phyloP scores from a whole-genome alignment of 1,140 invertebrate genomes.

The Popillia japonica region DNA sequence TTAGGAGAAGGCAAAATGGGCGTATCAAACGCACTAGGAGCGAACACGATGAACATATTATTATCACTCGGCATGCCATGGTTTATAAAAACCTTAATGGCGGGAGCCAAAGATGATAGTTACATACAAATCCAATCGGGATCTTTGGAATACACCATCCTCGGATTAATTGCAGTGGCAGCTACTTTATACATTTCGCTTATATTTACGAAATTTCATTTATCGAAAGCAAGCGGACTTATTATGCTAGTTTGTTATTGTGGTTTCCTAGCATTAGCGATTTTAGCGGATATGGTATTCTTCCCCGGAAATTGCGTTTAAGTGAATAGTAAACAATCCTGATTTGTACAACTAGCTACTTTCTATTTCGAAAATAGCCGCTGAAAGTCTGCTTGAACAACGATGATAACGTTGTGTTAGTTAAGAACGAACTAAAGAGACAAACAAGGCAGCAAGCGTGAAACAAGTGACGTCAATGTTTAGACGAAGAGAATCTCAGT shows the following conservation, averaged over 20 bases:
- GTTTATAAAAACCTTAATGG: constrained; percentile 76
- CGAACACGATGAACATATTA: constrained; percentile 85
- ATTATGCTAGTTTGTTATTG: constrained; percentile 68
- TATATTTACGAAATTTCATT: constrained; percentile 65
- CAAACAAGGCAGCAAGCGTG: no score
- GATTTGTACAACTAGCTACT: no score
- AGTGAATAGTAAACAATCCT: neutral
- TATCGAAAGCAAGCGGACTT: constrained; percentile 68
- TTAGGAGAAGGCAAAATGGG: constrained; percentile 84
- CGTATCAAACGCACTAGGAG: constrained; percentile 84
- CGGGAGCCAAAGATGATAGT: constrained; percentile 59
- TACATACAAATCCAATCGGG: constrained; percentile 66
- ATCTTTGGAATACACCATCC: constrained; percentile 71
- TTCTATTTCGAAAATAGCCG: no score
- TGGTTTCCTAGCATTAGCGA: constrained; percentile 70
- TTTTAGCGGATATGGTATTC: constrained; percentile 60
- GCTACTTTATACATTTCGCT: constrained; percentile 66
- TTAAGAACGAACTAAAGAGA: no score
- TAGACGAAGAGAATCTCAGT: no score
- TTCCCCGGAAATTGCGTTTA: constrained; percentile 25
- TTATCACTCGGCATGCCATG: constrained; percentile 87
- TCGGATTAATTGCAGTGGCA: constrained; percentile 69
- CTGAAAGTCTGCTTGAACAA: no score
- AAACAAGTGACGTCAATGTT: no score
- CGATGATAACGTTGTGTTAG: no score